Percentiles rank a stretch among this genome's conserved stretches.
Conservation (phyloP, 1,140 invertebrate genomes). For the Zaprionus ghesquierei region DNA sequence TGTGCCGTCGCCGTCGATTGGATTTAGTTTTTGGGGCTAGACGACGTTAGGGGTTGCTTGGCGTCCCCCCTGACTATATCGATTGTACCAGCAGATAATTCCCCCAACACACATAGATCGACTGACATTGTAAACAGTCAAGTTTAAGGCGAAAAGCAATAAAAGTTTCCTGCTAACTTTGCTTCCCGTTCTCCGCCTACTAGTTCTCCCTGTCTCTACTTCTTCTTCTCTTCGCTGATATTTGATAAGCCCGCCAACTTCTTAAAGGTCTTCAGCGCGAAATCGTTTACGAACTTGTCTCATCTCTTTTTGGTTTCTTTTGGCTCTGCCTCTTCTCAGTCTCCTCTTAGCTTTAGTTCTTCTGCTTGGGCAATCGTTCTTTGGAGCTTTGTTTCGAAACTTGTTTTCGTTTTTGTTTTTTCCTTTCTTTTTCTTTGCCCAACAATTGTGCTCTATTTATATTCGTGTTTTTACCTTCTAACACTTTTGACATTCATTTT, state of each 20-base stretch:
- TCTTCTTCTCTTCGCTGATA: slow-evolving; percentile 1
- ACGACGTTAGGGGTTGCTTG: slow-evolving; percentile 25
- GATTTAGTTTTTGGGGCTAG: slow-evolving; percentile 22
- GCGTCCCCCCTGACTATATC: not conserved
- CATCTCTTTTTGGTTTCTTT: slow-evolving; percentile 6
- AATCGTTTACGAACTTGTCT: slow-evolving; percentile 2
- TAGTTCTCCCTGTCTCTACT: not conserved
- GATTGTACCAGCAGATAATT: slow-evolving; percentile 3
- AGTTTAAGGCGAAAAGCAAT: slow-evolving; percentile 8
- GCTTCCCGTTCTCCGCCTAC: not conserved
- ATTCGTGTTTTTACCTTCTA: slow-evolving; percentile 16
- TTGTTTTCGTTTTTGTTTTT: slow-evolving; percentile 2
- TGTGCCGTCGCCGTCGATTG: slow-evolving; percentile 23
- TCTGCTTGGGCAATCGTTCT: slow-evolving; percentile 7
- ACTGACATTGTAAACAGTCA: not conserved
- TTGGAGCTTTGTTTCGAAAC: slow-evolving; percentile 26
- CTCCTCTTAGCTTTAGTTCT: not conserved
- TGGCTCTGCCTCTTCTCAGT: not conserved
- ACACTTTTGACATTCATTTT: slow-evolving; percentile 30
- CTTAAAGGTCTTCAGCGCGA: not conserved
- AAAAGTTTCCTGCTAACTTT: slow-evolving; percentile 26
- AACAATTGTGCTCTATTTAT: slow-evolving; percentile 34
- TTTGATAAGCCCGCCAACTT: slow-evolving; percentile 26
- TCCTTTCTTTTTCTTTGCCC: slow-evolving; percentile 9
- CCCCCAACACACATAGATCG: not conserved